Evolutionary conservation across 2,797 vertebrate species (phyloP), one percentile per base, ranked within the genome.

Genomic region (Hippocampus kuda): DNA sequence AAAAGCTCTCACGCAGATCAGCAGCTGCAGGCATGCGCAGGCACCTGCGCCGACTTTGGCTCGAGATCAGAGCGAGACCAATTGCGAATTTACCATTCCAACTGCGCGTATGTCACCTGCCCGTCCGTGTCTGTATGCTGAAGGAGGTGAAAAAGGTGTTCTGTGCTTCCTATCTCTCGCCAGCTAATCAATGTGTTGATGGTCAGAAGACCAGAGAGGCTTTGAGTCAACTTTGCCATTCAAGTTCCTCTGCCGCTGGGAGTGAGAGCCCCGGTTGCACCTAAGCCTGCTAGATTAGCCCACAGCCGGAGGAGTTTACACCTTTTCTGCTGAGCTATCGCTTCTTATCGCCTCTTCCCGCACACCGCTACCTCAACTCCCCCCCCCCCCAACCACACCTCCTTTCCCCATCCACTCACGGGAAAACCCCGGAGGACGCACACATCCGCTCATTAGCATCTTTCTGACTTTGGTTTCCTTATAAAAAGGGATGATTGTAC

Each of bases 291-390:
- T 63, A 83, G 79, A 89, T 88, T 86, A 86, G 79, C 77, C 64
- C 63, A 65, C 74, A 73, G 79, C 69, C 53, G 27, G 73, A 80
- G 78, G 80, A 84, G 79, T 86, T 83, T 75, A 77, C 78, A 80
- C 72, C 82, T 86, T 60, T 85, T 85, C 77, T 85, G 83, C 83
- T 87, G 79, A 88, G 79, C 77, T 78, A 82, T 79, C 77, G 10
- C 79, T 85, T 88, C 79, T 78, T 76, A 72, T 80, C 71, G 66
- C 61, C 71, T 72, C 70, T 48, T 48, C 60, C 48, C 30, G 67
- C 53, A 53, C 70, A 61, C n/a, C 66, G n/a, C 72, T 44, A 71
- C 68, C 73, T 77, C 57, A 22, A 71, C 78, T 71, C 70, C 42
- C 12, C 24, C 2, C 13, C 24, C 57, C 24, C 2, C 13, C 24